Conservation (phyloP, 2,797 vertebrate species). For the Takifugu ocellatus region DNA sequence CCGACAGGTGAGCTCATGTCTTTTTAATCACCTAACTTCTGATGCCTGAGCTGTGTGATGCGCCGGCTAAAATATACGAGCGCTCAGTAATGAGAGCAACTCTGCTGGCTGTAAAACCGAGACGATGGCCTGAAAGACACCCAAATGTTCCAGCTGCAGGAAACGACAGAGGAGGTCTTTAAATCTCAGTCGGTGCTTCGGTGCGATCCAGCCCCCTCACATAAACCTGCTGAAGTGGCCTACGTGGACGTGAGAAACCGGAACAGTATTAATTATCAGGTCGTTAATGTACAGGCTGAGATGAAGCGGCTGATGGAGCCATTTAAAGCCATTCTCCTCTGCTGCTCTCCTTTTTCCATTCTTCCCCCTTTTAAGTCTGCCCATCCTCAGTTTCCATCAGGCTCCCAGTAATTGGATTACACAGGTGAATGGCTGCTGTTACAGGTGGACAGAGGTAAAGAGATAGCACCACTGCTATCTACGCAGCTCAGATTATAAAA, state of each 20-base stretch:
- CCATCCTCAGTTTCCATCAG: slow-evolving; percentile 14
- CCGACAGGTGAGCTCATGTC: too few relatives aligned
- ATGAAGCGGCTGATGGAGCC: not conserved
- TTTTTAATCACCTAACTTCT: too few relatives aligned
- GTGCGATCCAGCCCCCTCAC: not conserved
- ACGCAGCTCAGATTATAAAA: slow-evolving; percentile 39
- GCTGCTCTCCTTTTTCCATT: not conserved
- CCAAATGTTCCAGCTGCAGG: not conserved
- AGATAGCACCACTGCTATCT: slow-evolving; percentile 25
- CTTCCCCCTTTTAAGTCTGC: slow-evolving; percentile 1
- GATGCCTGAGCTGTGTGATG: too few relatives aligned
- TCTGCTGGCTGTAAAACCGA: not conserved
- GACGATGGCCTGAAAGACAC: not conserved
- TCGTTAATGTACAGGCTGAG: not conserved
- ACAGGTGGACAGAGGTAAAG: slow-evolving; percentile 31
- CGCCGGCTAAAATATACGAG: too few relatives aligned
- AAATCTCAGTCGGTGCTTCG: not conserved
- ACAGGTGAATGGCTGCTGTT: slow-evolving; percentile 39
- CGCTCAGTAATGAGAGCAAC: not conserved
- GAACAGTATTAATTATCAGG: not conserved
- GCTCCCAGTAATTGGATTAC: slow-evolving; percentile 34
- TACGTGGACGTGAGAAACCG: too few relatives aligned
- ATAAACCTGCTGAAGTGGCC: not conserved
- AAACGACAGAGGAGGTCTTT: not conserved
- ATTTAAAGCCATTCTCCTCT: not conserved